Percentiles rank a stretch among this genome's conserved stretches.
phyloP scores from a whole-genome alignment of 2,888 invertebrate genomes.

The Aphidoletes aphidimyza region DNA sequence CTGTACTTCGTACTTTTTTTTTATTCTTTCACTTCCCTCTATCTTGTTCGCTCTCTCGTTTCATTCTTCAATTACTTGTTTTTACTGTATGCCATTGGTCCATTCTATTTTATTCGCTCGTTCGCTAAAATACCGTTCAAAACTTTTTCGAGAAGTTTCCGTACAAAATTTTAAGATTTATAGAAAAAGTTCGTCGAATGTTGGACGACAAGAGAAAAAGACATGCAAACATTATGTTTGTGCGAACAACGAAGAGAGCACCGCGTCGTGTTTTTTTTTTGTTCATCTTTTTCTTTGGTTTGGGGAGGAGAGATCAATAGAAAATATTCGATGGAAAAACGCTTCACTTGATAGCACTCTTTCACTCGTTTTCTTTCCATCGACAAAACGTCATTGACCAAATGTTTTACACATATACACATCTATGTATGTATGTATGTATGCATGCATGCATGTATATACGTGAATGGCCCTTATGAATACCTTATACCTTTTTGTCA shows the following conservation, averaged over 20 bases:
- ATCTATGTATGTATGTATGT: too few relatives aligned
- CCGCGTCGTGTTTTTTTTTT: too few relatives aligned
- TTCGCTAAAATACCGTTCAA: slow-evolving; percentile 43
- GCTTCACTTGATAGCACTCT: not conserved
- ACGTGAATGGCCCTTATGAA: too few relatives aligned
- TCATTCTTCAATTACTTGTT: not conserved
- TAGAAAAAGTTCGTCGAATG: slow-evolving; percentile 41
- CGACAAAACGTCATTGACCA: too few relatives aligned
- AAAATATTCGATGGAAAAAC: not conserved
- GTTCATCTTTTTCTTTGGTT: too few relatives aligned
- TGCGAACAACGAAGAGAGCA: not conserved
- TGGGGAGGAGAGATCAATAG: slow-evolving; percentile 37
- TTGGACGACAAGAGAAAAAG: slow-evolving; percentile 40
- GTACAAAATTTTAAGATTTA: slow-evolving; percentile 50
- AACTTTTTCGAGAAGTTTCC: slow-evolving; percentile 45
- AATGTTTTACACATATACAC: too few relatives aligned
- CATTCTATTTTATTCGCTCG: slow-evolving; percentile 31
- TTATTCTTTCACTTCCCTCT: not conserved
- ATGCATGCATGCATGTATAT: too few relatives aligned
- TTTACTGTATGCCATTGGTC: not conserved
- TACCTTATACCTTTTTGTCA: too few relatives aligned
- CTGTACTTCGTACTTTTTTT: not conserved
- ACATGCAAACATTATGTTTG: slow-evolving; percentile 49
- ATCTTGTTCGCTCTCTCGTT: not conserved
- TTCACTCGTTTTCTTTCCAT: not conserved